These are phyloP conservation scores for Eucriotettix oculatus DNA, from an alignment of 2,888 invertebrate species.

Conservation along the genomic window DNA sequence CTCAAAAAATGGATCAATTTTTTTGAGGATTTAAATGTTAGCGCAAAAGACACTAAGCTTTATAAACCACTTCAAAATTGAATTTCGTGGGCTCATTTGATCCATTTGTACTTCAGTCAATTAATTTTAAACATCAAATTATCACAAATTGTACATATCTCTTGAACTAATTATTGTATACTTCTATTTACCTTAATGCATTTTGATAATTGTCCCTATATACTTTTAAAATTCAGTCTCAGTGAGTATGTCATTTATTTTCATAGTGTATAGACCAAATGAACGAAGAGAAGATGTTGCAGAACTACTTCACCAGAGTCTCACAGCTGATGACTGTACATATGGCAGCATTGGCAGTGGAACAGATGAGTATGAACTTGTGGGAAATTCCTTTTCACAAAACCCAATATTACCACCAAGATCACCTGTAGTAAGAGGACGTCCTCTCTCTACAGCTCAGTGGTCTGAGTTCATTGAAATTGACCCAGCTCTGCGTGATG, in stretches of 20 bases:
- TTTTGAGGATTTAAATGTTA: no score
- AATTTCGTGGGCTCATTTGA: no score
- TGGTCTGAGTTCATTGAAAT: constrained; percentile 69
- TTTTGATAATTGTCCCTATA: no score
- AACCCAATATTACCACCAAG: constrained; percentile 42
- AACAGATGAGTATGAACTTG: constrained; percentile 56
- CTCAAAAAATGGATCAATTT: no score
- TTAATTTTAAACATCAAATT: no score
- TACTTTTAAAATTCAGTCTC: no score
- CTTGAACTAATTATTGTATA: no score
- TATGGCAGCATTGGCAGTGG: not conserved
- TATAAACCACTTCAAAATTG: no score
- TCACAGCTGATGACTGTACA: constrained; percentile 10
- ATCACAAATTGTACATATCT: no score
- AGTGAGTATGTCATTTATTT: not conserved
- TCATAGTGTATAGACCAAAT: constrained; percentile 16
- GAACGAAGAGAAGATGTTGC: constrained; percentile 35
- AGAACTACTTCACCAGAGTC: constrained; percentile 36
- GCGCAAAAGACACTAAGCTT: no score
- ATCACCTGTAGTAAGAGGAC: constrained; percentile 49
- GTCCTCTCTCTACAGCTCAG: constrained; percentile 55
- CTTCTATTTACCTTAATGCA: no score
- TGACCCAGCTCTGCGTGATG: constrained; percentile 64
- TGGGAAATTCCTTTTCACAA: constrained; percentile 22
- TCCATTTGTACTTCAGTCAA: no score